Percentiles rank a stretch among this genome's conserved stretches.
Conservation (phyloP, 2,888 invertebrate species). For the Himalopsyche japonica region DNA sequence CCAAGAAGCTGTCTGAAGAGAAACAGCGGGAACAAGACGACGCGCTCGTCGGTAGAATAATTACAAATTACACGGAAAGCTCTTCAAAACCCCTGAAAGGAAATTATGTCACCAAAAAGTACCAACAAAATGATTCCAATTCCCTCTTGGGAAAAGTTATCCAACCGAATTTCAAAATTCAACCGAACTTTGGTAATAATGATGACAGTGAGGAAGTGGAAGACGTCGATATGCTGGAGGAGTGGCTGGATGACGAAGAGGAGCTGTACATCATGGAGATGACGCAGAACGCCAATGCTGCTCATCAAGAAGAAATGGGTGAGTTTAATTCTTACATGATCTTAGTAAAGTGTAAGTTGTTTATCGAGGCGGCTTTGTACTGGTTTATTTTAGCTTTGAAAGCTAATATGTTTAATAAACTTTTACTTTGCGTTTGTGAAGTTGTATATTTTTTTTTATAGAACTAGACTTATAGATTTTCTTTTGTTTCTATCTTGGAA, state of each 20-base stretch:
- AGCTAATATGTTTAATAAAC: too few relatives aligned
- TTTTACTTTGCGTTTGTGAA: too few relatives aligned
- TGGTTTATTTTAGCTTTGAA: too few relatives aligned
- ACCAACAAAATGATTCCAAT: neutral
- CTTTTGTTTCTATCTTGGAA: too few relatives aligned
- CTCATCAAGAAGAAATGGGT: neutral
- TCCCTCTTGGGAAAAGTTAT: neutral
- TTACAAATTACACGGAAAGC: neutral
- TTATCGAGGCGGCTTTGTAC: too few relatives aligned
- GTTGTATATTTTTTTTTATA: too few relatives aligned
- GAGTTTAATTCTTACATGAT: neutral
- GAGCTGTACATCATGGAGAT: constrained; percentile 10
- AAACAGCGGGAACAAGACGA: neutral
- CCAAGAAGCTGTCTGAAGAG: constrained; percentile 13
- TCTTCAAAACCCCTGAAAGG: neutral
- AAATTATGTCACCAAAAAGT: neutral
- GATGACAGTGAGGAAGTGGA: constrained; percentile 19
- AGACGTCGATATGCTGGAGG: constrained; percentile 34
- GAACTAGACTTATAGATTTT: too few relatives aligned
- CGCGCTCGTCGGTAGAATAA: neutral
- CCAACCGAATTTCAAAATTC: neutral
- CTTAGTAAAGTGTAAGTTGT: neutral
- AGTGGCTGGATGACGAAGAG: constrained; percentile 36
- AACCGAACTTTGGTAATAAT: neutral
- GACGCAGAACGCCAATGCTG: neutral